phyloP scores from a whole-genome alignment of 1,140 invertebrate genomes.

The Drosophila ercepeae region DNA sequence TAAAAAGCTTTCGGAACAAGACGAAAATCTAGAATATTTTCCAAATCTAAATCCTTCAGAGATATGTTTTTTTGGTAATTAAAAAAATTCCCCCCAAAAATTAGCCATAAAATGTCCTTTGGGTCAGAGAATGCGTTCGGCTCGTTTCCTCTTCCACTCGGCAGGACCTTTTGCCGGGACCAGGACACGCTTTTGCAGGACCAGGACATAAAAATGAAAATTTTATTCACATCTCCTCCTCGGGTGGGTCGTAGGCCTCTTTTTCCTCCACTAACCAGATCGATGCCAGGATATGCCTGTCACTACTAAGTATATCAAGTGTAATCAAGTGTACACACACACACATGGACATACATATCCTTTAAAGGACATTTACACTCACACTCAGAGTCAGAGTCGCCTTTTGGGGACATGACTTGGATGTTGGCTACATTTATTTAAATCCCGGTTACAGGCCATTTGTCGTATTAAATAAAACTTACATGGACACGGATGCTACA shows the following conservation, averaged over 20 bases:
- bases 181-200: conserved; percentile 13
- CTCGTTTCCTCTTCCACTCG: not conserved
- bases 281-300: conserved; percentile 40
- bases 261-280: conserved; percentile 14
- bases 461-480: conserved; percentile 80
- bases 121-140: conserved; percentile 7
- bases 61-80: too few relatives aligned
- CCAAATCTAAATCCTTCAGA: not conserved
- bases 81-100: not conserved
- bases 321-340: conserved; percentile 46
- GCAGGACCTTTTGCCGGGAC: conserved; percentile 11
- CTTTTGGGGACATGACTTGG: conserved; percentile 32
- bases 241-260: conserved; percentile 26
- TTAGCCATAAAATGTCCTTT: not conserved
- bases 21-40: not conserved
- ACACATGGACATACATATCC: not conserved
- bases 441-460: conserved; percentile 74
- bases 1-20: not conserved
- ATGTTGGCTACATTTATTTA: conserved; percentile 70
- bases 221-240: conserved; percentile 34
- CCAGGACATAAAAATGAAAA: conserved; percentile 42
- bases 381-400: not conserved
- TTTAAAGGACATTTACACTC: too few relatives aligned
- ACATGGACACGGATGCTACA: conserved; percentile 26
- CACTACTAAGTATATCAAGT: conserved; percentile 51